Evolutionary conservation across 2,888 invertebrate genomes (phyloP).

Genomic region (Acleris literana): DNA sequence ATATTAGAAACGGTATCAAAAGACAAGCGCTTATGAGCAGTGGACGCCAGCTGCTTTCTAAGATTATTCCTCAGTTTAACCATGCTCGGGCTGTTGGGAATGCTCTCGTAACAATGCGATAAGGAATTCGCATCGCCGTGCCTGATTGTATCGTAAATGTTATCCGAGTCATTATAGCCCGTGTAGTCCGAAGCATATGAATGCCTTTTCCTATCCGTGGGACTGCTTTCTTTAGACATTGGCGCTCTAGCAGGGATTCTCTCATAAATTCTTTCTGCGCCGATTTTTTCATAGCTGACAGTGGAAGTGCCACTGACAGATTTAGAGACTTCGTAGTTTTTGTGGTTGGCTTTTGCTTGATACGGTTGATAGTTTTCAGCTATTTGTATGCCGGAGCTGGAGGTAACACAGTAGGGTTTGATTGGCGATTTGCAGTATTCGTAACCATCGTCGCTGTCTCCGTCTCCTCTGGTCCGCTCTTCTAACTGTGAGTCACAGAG

Average conservation of each 20-base stretch:
- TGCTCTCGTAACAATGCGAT: constrained; percentile 85
- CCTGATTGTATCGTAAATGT: constrained; percentile 86
- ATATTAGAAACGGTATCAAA: constrained; percentile 78
- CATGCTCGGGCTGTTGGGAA: constrained; percentile 79
- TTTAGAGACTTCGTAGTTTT: constrained; percentile 72
- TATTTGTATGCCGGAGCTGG: constrained; percentile 76
- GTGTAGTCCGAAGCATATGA: constrained; percentile 71
- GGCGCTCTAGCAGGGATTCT: constrained; percentile 67
- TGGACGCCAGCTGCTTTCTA: constrained; percentile 64
- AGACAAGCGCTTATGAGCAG: constrained; percentile 70
- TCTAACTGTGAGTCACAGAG: constrained; percentile 71
- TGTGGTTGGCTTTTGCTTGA: constrained; percentile 52
- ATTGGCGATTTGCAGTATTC: constrained; percentile 78
- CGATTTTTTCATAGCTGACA: constrained; percentile 77
- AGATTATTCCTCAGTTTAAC: constrained; percentile 70
- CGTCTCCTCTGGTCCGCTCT: constrained; percentile 74
- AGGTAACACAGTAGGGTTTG: constrained; percentile 72
- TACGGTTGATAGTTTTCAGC: constrained; percentile 79
- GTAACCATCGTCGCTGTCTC: constrained; percentile 78
- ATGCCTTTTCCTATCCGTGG: constrained; percentile 68
- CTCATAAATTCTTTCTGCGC: constrained; percentile 77
- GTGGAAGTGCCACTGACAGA: constrained; percentile 76
- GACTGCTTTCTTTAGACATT: constrained; percentile 70
- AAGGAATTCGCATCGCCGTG: constrained; percentile 76
- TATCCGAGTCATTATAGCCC: constrained; percentile 79